Percentiles rank a stretch among this genome's conserved stretches.
Evolutionary conservation across 2,113 vertebrate species (phyloP).

Genomic region (Passer domesticus): DNA sequence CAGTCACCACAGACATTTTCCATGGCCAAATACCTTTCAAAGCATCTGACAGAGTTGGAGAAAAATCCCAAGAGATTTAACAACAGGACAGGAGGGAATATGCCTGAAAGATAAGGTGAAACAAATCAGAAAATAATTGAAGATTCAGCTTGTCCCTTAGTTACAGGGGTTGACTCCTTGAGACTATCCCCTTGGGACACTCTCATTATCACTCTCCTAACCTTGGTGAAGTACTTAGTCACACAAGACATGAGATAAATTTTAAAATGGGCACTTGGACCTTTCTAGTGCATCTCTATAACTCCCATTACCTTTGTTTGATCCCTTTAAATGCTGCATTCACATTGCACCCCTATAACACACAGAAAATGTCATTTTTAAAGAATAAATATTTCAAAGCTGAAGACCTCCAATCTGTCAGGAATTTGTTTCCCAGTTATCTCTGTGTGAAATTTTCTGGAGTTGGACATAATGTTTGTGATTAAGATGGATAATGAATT

Average conservation of each 20-base stretch:
- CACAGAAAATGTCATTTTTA: neutral
- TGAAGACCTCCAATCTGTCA: neutral
- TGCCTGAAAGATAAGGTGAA: neutral
- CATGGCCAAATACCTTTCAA: neutral
- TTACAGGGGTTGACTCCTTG: neutral
- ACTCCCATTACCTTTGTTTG: neutral
- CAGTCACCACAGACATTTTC: neutral
- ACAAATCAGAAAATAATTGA: neutral
- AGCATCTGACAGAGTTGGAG: neutral
- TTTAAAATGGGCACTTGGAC: neutral
- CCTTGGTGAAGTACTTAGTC: neutral
- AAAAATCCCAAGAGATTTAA: neutral
- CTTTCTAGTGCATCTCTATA: neutral
- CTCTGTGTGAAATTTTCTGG: neutral
- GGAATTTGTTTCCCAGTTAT: neutral
- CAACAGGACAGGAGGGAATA: neutral
- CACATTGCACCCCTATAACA: neutral
- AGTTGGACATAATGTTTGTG: neutral
- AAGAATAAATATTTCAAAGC: neutral
- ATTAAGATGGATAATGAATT: neutral
- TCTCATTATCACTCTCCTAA: neutral
- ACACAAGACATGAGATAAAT: neutral
- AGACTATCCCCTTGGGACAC: neutral
- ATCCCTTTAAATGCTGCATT: neutral
- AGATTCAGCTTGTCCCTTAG: neutral